Percentiles rank a stretch among this genome's conserved stretches.
Evolutionary conservation across 2,113 vertebrate genomes (phyloP).

Genomic region (Gadus macrocephalus): DNA sequence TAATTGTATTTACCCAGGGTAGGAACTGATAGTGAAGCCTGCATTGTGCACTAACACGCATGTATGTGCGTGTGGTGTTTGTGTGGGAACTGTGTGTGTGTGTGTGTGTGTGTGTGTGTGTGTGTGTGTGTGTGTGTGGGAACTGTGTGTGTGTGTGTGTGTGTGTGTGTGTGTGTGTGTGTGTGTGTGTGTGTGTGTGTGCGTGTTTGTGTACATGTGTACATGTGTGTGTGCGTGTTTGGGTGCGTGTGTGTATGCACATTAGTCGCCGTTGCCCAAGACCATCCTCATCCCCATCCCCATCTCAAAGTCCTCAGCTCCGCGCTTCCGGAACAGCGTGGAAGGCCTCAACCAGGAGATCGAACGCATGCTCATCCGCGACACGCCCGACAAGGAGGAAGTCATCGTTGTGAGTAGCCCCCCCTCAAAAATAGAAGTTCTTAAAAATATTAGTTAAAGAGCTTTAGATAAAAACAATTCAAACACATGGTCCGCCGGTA

Average conservation of each 20-base stretch:
- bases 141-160: conserved; percentile 4
- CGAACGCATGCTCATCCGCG: conserved; percentile 94
- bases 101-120: conserved; percentile 8
- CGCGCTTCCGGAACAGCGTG: conserved; percentile 94
- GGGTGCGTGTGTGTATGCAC: conserved; percentile 9
- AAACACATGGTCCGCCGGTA: too few species aligned
- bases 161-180: conserved; percentile 5
- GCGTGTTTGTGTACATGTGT: neutral
- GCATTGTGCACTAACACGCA: too few species aligned
- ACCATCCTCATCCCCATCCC: conserved; percentile 91
- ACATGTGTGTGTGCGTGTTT: conserved; percentile 7
- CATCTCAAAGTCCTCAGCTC: conserved; percentile 89
- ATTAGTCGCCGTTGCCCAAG: conserved; percentile 91
- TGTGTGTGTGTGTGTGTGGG: neutral
- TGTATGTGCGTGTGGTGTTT: too few species aligned
- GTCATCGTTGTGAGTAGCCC: conserved; percentile 85
- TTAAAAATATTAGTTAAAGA: too few species aligned
- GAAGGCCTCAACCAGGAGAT: conserved; percentile 98
- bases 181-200: conserved; percentile 5
- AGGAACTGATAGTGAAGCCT: too few species aligned
- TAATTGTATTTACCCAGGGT: too few species aligned
- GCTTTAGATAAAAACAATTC: neutral
- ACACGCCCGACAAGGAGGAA: conserved; percentile 91
- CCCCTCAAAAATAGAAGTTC: neutral
- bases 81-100: neutral